phyloP scores from a whole-genome alignment of 2,113 vertebrate genomes.

The Clarias magur region DNA sequence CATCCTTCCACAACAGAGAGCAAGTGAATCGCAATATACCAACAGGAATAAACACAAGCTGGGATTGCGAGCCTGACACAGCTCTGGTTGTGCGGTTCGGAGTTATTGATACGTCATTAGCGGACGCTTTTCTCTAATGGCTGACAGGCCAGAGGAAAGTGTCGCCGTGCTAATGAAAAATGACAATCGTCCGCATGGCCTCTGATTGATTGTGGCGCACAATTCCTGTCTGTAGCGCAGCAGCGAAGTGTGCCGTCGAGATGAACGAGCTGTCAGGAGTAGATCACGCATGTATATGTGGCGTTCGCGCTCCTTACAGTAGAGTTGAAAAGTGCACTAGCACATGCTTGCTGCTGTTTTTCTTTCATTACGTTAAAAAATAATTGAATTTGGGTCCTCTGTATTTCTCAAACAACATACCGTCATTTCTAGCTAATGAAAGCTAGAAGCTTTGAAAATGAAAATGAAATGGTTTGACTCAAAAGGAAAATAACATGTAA shows the following conservation, averaged over 20 bases:
- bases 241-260: background rate
- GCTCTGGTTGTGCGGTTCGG: slow-evolving; percentile 17
- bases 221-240: slow-evolving; percentile 66
- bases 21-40: background rate
- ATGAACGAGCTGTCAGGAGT: slow-evolving; percentile 31
- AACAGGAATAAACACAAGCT: slow-evolving; percentile 8
- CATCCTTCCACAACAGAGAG: background rate
- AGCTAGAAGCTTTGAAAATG: background rate
- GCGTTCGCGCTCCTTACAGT: background rate
- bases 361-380: background rate
- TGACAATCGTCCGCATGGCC: slow-evolving; percentile 54
- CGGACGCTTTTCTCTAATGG: slow-evolving; percentile 58
- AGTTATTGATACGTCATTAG: slow-evolving; percentile 68
- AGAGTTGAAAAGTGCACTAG: slow-evolving; percentile 10
- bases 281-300: slow-evolving; percentile 24
- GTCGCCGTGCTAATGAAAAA: slow-evolving; percentile 71
- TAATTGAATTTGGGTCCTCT: background rate
- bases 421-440: background rate
- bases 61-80: background rate
- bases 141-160: slow-evolving; percentile 59
- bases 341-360: background rate
- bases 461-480: background rate
- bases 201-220: slow-evolving; percentile 70
- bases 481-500: background rate
- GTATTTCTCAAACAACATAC: background rate